Base-by-base conservation (phyloP, 2,888 invertebrate genomes). In the Monoplex corrugatus region DNA sequence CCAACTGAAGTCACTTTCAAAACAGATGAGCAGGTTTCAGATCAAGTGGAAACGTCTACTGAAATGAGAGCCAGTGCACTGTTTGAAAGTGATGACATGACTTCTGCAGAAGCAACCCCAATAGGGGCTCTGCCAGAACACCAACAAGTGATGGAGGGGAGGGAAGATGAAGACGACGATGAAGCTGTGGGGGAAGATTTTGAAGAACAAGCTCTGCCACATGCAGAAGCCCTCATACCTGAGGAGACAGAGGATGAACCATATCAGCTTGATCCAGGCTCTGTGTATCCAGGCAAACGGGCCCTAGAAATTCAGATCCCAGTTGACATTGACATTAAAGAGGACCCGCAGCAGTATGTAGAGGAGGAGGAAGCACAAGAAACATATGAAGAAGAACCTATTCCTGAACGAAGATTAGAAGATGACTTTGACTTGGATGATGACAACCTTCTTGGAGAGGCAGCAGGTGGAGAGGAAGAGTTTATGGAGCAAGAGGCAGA, bases 211-310 rank as follows among this genome's bases (percentile, higher is more conserved):
- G 89, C 50, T 50, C 82, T 88, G 19, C 82, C 45, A 44, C 82
- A 6, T 23, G 35, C 45, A 38, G 89, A 89, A 38, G 63, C 85
- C 40, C 78, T 72, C 38, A 40, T 83, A 63, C 50, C 83, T n/a
- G 89, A 91, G 23, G 86, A 83, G 13, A 43, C 82, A 45, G 91
- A 91, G 68, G 89, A 90, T 19, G 72, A 72, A 10, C 88, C 88
- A 2, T 92, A 91, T 89, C 90, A 90, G 87, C 82, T 90, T n/a
- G 88, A 89, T 38, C 91, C 91, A 45, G 91, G 89, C 63, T 90
- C 86, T 40, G 89, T 94, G 23, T 94, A 94, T 86, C 94, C 93
- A 43, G 94, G 94, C 0, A 94, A 94, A 91, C 92, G 93, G 86
- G 93, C 94, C 35, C 89, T 94, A 43, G 93, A 94, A 80, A 78